A percentile compares a stretch with the other conserved stretches of the same genome.
These are phyloP conservation scores for Drosophila cyrtoloma DNA, from an alignment of 2,888 invertebrate species.

Conservation along the genomic window DNA sequence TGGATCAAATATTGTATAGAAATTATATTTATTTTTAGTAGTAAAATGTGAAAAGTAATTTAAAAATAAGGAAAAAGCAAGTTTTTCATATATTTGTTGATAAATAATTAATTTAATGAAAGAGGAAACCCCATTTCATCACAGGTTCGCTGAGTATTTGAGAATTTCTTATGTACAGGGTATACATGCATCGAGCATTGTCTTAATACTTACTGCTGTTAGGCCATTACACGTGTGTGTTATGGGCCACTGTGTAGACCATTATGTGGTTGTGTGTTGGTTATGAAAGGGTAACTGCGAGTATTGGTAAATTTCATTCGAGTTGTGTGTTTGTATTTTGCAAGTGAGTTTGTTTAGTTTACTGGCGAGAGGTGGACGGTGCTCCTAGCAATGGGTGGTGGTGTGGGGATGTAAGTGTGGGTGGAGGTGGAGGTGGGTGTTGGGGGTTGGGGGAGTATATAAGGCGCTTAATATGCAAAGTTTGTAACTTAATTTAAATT, in stretches of 20 bases:
- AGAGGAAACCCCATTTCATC: background rate
- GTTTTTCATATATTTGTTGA: too few species aligned
- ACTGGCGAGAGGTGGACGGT: background rate
- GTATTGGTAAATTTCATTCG: conserved; percentile 53
- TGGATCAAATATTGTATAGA: background rate
- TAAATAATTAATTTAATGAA: background rate
- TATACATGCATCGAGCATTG: conserved; percentile 1
- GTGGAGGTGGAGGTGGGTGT: background rate
- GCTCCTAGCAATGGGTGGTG: background rate
- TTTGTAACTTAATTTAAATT: conserved; percentile 78
- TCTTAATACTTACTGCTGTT: conserved; percentile 9
- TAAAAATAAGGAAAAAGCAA: background rate
- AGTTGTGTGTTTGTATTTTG: conserved; percentile 48
- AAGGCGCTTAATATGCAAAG: conserved; percentile 69
- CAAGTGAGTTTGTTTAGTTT: conserved; percentile 48
- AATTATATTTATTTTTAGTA: background rate
- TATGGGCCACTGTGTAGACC: conserved; percentile 34
- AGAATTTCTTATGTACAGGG: background rate
- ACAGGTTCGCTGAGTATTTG: background rate
- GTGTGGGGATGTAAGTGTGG: background rate
- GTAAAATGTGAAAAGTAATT: background rate
- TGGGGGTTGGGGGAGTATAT: conserved; percentile 12
- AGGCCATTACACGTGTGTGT: conserved; percentile 31
- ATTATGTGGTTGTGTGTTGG: conserved; percentile 47
- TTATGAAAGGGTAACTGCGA: conserved; percentile 47